phyloP scores from a whole-genome alignment of 2,113 vertebrate species.

The Jaculus jaculus region DNA sequence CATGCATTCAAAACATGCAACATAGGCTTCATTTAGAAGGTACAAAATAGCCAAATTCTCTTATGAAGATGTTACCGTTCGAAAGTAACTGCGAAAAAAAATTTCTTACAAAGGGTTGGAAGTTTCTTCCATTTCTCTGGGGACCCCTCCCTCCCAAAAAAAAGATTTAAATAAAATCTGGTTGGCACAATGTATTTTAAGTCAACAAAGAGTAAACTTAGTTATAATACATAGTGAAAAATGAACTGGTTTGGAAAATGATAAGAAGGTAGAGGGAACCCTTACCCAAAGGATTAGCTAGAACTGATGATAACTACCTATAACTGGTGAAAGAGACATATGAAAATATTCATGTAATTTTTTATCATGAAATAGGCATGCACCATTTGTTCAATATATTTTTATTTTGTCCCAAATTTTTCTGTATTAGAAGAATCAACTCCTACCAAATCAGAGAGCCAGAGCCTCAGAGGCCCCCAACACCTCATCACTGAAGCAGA shows the following conservation, averaged over 20 bases:
- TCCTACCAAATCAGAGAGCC: no score
- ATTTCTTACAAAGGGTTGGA: background rate
- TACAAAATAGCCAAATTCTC: background rate
- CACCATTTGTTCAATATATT: background rate
- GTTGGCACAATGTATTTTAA: background rate
- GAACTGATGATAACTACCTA: background rate
- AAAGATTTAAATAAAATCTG: slow-evolving; percentile 9
- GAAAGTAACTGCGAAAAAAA: slow-evolving; percentile 45
- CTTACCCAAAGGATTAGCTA: background rate
- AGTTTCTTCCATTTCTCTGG: background rate
- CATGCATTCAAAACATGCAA: background rate
- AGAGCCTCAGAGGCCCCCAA: no score
- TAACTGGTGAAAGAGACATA: no score
- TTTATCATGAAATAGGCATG: background rate
- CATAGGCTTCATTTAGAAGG: slow-evolving; percentile 31
- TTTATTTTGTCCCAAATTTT: background rate
- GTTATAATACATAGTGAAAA: background rate
- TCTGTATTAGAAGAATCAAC: no score
- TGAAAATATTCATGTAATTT: background rate
- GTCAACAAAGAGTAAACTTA: slow-evolving; percentile 4
- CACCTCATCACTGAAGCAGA: no score
- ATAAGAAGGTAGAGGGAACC: background rate
- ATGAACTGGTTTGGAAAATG: background rate
- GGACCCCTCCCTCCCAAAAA: no score
- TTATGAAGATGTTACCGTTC: slow-evolving; percentile 33